Evolutionary conservation across 2,888 invertebrate species (phyloP).

Genomic region (Volucella bombylans): DNA sequence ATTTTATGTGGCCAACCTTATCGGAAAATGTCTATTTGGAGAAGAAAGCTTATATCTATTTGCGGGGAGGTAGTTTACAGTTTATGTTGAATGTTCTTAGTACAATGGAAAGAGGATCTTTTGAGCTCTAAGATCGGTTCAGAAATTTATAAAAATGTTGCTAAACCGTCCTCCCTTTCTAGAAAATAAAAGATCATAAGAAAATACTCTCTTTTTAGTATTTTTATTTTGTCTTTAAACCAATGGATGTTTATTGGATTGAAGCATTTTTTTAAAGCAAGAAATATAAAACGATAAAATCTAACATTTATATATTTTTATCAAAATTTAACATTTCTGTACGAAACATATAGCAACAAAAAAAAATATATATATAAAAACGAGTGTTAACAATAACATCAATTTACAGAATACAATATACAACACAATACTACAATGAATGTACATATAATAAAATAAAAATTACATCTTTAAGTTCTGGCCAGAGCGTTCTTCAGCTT

Average conservation of each 20-base stretch:
- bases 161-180: constrained; percentile 80
- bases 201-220: constrained; percentile 46
- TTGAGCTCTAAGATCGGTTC: constrained; percentile 68
- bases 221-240: constrained; percentile 50
- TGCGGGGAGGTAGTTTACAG: constrained; percentile 55
- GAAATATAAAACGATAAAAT: constrained; percentile 19
- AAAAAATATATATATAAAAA: constrained; percentile 61
- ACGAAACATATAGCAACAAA: constrained; percentile 56
- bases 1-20: constrained; percentile 66
- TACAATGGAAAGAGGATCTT: constrained; percentile 55
- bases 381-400: constrained; percentile 60
- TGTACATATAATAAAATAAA: constrained; percentile 1
- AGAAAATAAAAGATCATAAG: constrained; percentile 75
- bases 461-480: constrained; percentile 38
- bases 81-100: constrained; percentile 51
- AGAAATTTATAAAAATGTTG: constrained; percentile 80
- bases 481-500: constrained; percentile 39
- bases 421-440: constrained; percentile 10
- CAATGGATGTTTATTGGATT: constrained; percentile 24
- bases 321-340: constrained; percentile 54
- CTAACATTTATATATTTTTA: constrained; percentile 34
- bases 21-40: constrained; percentile 50
- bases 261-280: constrained; percentile 28
- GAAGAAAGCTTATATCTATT: constrained; percentile 56
- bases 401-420: constrained; percentile 49